Base-by-base conservation (phyloP, 2,113 vertebrate species). In the Sebastes fasciatus region DNA sequence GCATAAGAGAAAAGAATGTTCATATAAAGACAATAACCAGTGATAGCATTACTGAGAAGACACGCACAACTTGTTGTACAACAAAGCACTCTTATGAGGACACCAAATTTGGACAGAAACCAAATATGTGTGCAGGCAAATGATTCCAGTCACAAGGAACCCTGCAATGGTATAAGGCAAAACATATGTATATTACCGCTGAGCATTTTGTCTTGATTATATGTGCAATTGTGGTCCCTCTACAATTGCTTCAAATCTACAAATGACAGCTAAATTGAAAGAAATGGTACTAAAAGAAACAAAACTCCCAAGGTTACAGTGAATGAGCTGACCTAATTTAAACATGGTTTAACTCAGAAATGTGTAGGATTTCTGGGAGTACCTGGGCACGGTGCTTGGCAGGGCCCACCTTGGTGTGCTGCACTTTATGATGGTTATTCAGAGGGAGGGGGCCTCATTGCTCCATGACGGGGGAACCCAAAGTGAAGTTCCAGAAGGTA, bases 401-500 rank as follows among this genome's bases (percentile, higher is more conserved):
- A 68, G 72, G 51, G 51, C 70, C 61, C 54, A 66, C 70, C 77
- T 77, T 34, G 13, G 83, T 70, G 77, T 79, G 82, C 58, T 69
- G 10, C 52, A 8, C 84, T 88, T 89, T 88, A 91, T 90, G 85
- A 88, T 9, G 26, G 69, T 82, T 89, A 85, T 85, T 62, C 62
- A 69, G 54, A 23, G 21, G 55, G 62, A 74, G 61, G 58, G 88
- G 57, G 71, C 72, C 86, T 77, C 77, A 49, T 76, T 68, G 83
- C 90, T 80, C 78, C 78, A 77, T 81, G 77, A 88, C 6, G 74
- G 48, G 69, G 21, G 19, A 78, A 21, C 82, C 84, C 77, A 74
- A 83, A 90, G 80, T 71, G 34, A 81, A 74, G 81, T 80, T 76
- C 89, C 91, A 91, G 80, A 76, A 84, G 76, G 90, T 65, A 57